Conservation (phyloP, 2,113 vertebrate genomes). For the Rhinoptilus africanus region DNA sequence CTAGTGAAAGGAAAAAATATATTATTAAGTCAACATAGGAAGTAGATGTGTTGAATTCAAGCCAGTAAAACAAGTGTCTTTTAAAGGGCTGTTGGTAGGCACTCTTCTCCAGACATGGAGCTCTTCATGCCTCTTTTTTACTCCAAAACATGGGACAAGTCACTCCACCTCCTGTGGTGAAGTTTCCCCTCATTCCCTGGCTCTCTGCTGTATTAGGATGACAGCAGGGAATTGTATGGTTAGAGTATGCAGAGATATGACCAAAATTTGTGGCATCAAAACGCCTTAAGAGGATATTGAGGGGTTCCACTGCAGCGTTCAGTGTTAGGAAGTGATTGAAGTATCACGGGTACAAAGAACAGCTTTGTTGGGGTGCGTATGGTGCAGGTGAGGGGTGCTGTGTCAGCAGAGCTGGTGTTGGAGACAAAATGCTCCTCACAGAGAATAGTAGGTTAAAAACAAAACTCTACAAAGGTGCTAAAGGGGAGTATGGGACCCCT, state of each 20-base stretch:
- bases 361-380: neutral
- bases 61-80: neutral
- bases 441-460: neutral
- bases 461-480: neutral
- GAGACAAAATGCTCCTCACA: neutral
- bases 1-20: rapidly evolving
- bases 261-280: neutral
- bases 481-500: neutral
- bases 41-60: neutral
- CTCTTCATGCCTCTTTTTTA: neutral
- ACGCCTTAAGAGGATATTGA: neutral
- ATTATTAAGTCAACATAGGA: neutral
- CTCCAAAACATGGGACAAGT: neutral
- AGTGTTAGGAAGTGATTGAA: neutral
- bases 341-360: neutral
- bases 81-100: neutral
- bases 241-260: neutral
- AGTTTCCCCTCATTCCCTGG: neutral
- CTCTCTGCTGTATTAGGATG: neutral
- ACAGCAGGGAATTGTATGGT: neutral
- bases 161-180: neutral
- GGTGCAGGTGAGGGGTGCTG: neutral
- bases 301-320: rapidly evolving
- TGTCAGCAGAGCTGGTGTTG: neutral
- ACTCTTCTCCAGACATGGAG: neutral